Percentiles rank a stretch among this genome's conserved stretches.
Conservation (phyloP, 2,113 vertebrate genomes). For the Benthochromis sp. region DNA sequence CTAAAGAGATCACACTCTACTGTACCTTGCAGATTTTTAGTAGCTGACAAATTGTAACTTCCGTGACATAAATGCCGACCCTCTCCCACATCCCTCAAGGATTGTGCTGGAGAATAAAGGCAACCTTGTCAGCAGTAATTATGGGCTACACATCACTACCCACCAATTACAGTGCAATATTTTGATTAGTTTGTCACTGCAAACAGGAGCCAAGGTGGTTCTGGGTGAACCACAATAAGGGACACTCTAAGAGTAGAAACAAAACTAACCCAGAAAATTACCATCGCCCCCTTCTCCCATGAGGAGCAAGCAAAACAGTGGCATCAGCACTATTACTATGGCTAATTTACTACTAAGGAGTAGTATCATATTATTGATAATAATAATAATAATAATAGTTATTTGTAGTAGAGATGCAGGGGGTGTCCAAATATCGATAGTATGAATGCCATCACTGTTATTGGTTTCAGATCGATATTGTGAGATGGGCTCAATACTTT, state of each 20-base stretch:
- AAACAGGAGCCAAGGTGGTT: conserved; percentile 21
- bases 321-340: background rate
- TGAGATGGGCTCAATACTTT: background rate
- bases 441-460: background rate
- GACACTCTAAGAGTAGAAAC: background rate
- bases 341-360: background rate
- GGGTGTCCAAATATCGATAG: background rate
- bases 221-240: conserved; percentile 1
- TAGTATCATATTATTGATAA: background rate
- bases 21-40: background rate
- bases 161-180: conserved; percentile 47
- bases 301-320: background rate
- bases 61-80: background rate
- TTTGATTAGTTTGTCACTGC: conserved; percentile 46
- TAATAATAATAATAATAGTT: background rate
- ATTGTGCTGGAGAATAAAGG: conserved; percentile 27
- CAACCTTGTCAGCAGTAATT: conserved; percentile 55
- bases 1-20: background rate
- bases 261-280: background rate
- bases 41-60: background rate
- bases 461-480: background rate
- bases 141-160: conserved; percentile 51
- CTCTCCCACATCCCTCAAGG: conserved; percentile 1
- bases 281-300: background rate
- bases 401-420: background rate